phyloP scores from a whole-genome alignment of 2,888 invertebrate genomes.

The Tethea ocularis region DNA sequence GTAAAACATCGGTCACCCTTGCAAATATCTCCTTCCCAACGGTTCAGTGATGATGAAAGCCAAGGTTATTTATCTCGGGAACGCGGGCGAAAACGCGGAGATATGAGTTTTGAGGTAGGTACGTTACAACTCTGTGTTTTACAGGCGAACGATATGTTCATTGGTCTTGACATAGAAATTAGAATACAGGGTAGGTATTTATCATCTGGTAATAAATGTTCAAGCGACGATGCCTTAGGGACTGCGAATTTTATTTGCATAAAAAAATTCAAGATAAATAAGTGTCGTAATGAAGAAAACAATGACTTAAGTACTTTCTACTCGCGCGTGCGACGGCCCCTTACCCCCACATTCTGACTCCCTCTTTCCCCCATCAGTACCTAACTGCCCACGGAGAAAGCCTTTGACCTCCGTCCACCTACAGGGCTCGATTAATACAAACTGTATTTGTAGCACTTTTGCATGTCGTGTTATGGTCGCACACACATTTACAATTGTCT shows the following conservation, averaged over 20 bases:
- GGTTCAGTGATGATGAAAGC: too few relatives aligned
- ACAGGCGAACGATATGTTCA: too few relatives aligned
- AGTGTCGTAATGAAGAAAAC: constrained; percentile 78
- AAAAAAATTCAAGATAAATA: constrained; percentile 73
- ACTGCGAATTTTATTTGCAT: constrained; percentile 56
- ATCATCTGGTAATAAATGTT: constrained; percentile 1
- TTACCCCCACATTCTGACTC: constrained; percentile 33
- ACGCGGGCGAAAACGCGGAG: too few relatives aligned
- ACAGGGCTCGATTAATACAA: constrained; percentile 62
- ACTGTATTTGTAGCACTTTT: constrained; percentile 58
- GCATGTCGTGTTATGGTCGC: constrained; percentile 33
- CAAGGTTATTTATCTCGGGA: too few relatives aligned
- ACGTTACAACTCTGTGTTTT: too few relatives aligned
- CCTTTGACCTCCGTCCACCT: constrained; percentile 76
- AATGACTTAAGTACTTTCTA: constrained; percentile 76
- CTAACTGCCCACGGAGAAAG: constrained; percentile 70
- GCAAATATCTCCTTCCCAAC: too few relatives aligned
- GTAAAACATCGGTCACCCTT: too few relatives aligned
- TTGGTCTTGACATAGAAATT: too few relatives aligned
- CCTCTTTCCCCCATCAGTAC: constrained; percentile 40
- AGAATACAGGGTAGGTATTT: background rate
- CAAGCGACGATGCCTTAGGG: constrained; percentile 9
- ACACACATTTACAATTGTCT: background rate
- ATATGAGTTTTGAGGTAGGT: too few relatives aligned
- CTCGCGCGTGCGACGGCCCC: constrained; percentile 56